A percentile compares a stretch with the other conserved stretches of the same genome.
Evolutionary conservation across 2,888 invertebrate genomes (phyloP).

Genomic region (Dasypolia templi): DNA sequence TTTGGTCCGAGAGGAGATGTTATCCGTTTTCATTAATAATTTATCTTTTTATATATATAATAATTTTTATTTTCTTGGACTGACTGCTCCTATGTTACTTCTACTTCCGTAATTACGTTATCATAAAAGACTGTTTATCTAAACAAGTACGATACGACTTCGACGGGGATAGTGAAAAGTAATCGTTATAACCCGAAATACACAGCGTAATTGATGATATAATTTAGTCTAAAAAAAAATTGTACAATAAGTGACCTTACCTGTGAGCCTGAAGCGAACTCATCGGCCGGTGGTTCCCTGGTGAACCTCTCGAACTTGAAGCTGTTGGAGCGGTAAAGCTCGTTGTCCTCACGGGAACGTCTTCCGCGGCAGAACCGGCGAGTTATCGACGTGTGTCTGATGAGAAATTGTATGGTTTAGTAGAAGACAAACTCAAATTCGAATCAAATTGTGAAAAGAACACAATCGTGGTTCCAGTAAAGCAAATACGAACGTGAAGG

Average conservation of each 20-base stretch:
- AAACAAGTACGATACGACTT: not conserved
- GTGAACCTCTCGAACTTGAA: slow-evolving; percentile 96
- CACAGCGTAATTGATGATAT: not conserved
- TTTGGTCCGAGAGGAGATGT: slow-evolving; percentile 9
- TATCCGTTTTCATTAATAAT: slow-evolving; percentile 19
- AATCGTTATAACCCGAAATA: not conserved
- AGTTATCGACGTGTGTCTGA: slow-evolving; percentile 90
- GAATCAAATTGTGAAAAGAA: too few species aligned
- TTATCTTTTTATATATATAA: not conserved
- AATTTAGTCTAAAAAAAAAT: not conserved
- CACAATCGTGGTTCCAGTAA: not conserved
- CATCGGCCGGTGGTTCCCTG: slow-evolving; percentile 92
- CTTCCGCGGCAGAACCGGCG: slow-evolving; percentile 94
- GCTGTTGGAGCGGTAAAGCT: slow-evolving; percentile 96
- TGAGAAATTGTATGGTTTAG: slow-evolving; percentile 18
- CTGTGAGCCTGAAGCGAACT: slow-evolving; percentile 93
- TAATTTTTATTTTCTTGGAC: not conserved
- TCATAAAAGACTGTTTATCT: not conserved
- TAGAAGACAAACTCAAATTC: not conserved
- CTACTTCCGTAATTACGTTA: slow-evolving; percentile 15
- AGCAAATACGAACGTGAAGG: not conserved
- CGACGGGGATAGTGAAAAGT: too few species aligned
- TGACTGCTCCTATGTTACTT: slow-evolving; percentile 1
- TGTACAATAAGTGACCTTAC: slow-evolving; percentile 86
- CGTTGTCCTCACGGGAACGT: slow-evolving; percentile 94